Evolutionary conservation across 2,797 vertebrate species (phyloP), one percentile per base, ranked within the genome.

Genomic region (Austrolebias charrua): DNA sequence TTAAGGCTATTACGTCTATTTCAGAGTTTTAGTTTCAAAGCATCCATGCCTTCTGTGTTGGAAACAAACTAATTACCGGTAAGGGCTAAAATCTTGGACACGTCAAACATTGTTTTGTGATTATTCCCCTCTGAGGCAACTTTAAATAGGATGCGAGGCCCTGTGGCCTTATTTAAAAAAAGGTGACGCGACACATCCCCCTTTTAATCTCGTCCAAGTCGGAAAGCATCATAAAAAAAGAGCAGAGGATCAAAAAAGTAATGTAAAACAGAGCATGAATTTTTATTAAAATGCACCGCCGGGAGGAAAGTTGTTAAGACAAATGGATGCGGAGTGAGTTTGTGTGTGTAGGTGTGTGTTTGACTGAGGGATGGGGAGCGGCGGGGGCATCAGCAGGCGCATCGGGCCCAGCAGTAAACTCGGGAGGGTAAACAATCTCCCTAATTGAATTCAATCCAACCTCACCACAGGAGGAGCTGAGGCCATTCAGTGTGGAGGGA

Each of bases 381-480:
- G 44, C 29, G 11, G 57, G 20, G 52, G 51, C 13, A 63, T 65
- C 59, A 13, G 71, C 50, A 61, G 73, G 73, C 73, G 69, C 73
- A 80, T 75, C 76, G 71, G 78, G 74, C 78, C 74, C 74, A 72
- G 71, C 73, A 78, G 81, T 82, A 81, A 69, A 88, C 82, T 85
- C 66, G 73, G 61, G 78, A 88, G 84, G 86, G 81, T 81, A 82
- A 89, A 88, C 85, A 88, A 90, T 90, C 81, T 88, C 81, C 81
- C 82, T 89, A 88, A 89, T 89, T 90, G 85, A 90, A 90, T 90
- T 82, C 81, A 80, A 82, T 87, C 88, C 80, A 78, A 69, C 68
- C 71, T 81, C 82, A 65, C 78, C 51, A 19, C 78, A 52, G 84
- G 86, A 86, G 78, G 86, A 72, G 35, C 8, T 0, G 38, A 69